phyloP scores from a whole-genome alignment of 2,888 invertebrate species.

The Polia nebulosa region DNA sequence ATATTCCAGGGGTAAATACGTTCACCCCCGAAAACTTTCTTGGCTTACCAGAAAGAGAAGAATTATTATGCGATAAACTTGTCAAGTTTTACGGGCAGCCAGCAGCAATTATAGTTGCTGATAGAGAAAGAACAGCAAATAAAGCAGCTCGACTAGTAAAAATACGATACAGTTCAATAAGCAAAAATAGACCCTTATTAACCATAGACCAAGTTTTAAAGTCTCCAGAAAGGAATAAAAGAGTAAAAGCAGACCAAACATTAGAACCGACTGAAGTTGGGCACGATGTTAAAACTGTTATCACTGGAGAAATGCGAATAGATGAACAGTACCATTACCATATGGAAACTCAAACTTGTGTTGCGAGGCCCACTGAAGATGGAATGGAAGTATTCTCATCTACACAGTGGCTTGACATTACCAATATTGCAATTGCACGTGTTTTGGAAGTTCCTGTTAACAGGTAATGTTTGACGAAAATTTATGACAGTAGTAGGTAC shows the following conservation, averaged over 20 bases:
- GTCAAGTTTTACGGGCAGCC: slow-evolving; percentile 80
- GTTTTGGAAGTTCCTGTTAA: slow-evolving; percentile 90
- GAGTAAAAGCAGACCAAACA: slow-evolving; percentile 57
- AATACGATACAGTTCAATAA: slow-evolving; percentile 87
- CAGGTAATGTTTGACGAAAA: slow-evolving; percentile 85
- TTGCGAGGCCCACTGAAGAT: slow-evolving; percentile 93
- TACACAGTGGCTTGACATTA: slow-evolving; percentile 92
- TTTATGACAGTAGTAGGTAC: not conserved
- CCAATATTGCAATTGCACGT: slow-evolving; percentile 89
- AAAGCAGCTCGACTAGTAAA: slow-evolving; percentile 90
- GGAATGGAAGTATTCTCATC: slow-evolving; percentile 92
- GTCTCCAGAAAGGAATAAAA: slow-evolving; percentile 69
- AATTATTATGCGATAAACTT: slow-evolving; percentile 84
- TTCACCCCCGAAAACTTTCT: slow-evolving; percentile 72
- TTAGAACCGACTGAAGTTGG: slow-evolving; percentile 75
- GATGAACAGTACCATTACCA: slow-evolving; percentile 93
- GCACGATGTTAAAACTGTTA: slow-evolving; percentile 81
- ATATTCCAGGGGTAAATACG: slow-evolving; percentile 92
- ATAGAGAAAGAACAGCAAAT: slow-evolving; percentile 87
- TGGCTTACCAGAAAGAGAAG: slow-evolving; percentile 68
- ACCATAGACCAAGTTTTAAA: slow-evolving; percentile 71
- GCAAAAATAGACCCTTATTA: slow-evolving; percentile 71
- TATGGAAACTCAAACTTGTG: slow-evolving; percentile 93
- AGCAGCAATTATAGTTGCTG: slow-evolving; percentile 90
- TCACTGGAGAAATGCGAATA: slow-evolving; percentile 88